Evolutionary conservation across 2,797 vertebrate species (phyloP), one percentile per base, ranked within the genome.

Genomic region (Sebastes dallii): DNA sequence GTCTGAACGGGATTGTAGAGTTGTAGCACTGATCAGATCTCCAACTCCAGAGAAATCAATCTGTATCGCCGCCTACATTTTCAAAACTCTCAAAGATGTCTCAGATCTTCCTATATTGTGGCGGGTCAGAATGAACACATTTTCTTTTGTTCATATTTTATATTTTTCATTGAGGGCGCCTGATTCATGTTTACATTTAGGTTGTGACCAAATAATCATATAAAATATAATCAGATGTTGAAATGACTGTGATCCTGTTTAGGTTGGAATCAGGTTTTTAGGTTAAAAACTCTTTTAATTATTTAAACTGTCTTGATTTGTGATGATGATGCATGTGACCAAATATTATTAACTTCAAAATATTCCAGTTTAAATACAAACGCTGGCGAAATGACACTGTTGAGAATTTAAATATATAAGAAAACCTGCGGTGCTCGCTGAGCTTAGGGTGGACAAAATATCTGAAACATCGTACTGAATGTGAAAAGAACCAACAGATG

Each of bases 161-260:
- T 55, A 10, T 36, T 68, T 68, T 72, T 68, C 25, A 52, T 34
- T 3, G 8, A 11, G 14, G 20, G 42, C 16, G 16, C 5, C 50
- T 66, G 14, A 24, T 39, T 60, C 13, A 8, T 67, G 72, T 88
- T 86, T 80, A 81, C 66, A 74, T 75, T 62, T 9, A 46, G 30
- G 11, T 64, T 5, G 52, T 61, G 78, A 85, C 78, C 84, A 89
- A 88, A 89, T 66, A 69, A 73, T 77, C 6, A 14, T n/a, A 67
- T 1, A 27, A 14, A 29, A 9, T 59, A 56, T 14, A 39, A 75
- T 60, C 18, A 29, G 11, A 52, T 2, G 16, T 70, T 77, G 3
- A 32, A 59, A 77, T 25, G 11, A 79, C 68, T 80, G 60, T 77
- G 68, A 73, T 46, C 42, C 42, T 46, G 42, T 46, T 46, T 46